These are phyloP conservation scores for Luffia ferchaultella DNA, from an alignment of 2,888 invertebrate species.

Conservation along the genomic window DNA sequence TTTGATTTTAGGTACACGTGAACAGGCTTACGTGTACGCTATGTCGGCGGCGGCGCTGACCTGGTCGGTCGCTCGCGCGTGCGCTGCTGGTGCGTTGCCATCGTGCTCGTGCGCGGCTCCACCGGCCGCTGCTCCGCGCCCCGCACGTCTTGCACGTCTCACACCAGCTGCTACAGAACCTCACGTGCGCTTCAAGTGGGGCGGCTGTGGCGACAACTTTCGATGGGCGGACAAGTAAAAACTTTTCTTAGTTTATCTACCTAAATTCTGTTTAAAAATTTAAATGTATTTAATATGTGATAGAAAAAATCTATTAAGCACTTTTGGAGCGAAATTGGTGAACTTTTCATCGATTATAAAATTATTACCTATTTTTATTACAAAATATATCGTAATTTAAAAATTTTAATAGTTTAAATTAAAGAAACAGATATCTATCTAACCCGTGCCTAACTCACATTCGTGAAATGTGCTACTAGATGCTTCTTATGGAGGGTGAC, in stretches of 20 bases:
- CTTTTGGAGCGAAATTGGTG: no score
- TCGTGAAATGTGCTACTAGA: no score
- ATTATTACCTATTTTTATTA: no score
- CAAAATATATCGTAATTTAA: no score
- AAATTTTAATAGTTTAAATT: no score
- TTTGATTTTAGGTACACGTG: slow-evolving; percentile 86
- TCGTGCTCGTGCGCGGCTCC: slow-evolving; percentile 83
- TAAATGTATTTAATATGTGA: no score
- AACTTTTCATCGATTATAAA: no score
- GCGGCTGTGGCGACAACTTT: slow-evolving; percentile 86
- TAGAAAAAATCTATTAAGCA: no score
- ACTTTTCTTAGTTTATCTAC: neutral
- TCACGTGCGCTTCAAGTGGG: slow-evolving; percentile 82
- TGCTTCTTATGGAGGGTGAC: no score
- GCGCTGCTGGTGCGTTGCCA: slow-evolving; percentile 76
- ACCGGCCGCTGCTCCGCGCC: slow-evolving; percentile 69
- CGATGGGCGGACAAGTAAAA: slow-evolving; percentile 70
- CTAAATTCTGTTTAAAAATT: no score
- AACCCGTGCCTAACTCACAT: no score
- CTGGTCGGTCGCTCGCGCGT: slow-evolving; percentile 80
- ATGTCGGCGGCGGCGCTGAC: slow-evolving; percentile 82
- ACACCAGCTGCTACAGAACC: slow-evolving; percentile 75
- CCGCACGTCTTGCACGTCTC: slow-evolving; percentile 61
- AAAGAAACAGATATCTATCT: no score
- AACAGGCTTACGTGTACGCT: slow-evolving; percentile 87